phyloP scores from a whole-genome alignment of 1,140 invertebrate species.

The Yoshiicerus persimilis region DNA sequence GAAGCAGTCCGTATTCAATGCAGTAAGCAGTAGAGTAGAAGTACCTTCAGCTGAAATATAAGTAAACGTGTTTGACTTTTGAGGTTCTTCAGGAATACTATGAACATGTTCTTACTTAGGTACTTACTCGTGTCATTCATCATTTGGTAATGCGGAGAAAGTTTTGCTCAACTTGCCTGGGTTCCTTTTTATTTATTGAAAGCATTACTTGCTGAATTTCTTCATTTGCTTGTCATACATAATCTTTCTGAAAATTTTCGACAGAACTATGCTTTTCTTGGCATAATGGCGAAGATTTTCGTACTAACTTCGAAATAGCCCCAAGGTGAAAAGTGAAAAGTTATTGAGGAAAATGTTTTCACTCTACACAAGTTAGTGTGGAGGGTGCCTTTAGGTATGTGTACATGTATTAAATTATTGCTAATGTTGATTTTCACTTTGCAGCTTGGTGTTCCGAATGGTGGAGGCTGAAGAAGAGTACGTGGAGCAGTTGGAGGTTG shows the following conservation, averaged over 20 bases:
- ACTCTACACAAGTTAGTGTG: too few relatives aligned
- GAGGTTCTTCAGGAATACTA: background rate
- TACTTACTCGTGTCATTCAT: background rate
- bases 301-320: background rate
- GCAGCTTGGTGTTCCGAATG: slow-evolving; percentile 86
- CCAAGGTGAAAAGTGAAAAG: background rate
- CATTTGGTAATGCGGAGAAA: background rate
- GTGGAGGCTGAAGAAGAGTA: slow-evolving; percentile 90
- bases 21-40: background rate
- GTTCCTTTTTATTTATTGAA: background rate
- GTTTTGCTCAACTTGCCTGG: background rate
- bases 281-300: background rate
- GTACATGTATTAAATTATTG: too few relatives aligned
- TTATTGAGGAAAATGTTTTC: background rate
- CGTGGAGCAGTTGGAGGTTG: slow-evolving; percentile 84
- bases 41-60: background rate
- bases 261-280: too few relatives aligned
- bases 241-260: background rate
- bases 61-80: background rate
- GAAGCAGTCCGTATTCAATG: background rate
- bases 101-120: background rate
- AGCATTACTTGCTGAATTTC: too few relatives aligned
- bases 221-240: background rate
- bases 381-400: too few relatives aligned
- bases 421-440: slow-evolving; percentile 48